phyloP scores from a whole-genome alignment of 2,113 vertebrate species.

The Phodopus roborovskii region DNA sequence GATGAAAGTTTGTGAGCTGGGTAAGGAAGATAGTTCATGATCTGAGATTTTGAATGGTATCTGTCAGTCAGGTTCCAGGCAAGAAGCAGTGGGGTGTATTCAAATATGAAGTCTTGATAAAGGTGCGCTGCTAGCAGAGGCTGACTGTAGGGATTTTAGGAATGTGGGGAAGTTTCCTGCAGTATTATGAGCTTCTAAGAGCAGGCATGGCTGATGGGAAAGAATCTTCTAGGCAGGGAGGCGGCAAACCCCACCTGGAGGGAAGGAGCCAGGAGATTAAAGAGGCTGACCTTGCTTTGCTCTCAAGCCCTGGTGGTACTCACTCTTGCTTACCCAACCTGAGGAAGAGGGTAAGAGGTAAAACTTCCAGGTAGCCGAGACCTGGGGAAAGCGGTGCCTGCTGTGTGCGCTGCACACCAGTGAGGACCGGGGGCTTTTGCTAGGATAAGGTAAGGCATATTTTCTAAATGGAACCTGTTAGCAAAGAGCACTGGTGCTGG shows the following conservation, averaged over 20 bases:
- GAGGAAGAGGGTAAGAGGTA: neutral
- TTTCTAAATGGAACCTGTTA: accelerated
- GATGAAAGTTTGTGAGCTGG: neutral
- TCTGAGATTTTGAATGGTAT: neutral
- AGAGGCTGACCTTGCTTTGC: neutral
- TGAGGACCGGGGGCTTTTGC: neutral
- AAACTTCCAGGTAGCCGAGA: neutral
- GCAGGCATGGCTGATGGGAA: neutral
- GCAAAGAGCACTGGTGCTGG: neutral
- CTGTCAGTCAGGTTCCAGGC: neutral
- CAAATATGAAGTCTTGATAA: neutral
- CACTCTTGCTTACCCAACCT: neutral
- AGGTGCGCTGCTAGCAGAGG: neutral
- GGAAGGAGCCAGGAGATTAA: neutral
- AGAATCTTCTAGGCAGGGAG: neutral
- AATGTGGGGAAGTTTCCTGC: neutral
- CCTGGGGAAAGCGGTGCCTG: neutral
- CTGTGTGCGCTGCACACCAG: too few relatives aligned
- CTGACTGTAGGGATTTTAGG: neutral
- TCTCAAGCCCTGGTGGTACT: neutral
- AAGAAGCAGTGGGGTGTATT: neutral
- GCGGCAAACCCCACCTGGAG: accelerated
- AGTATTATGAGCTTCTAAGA: neutral
- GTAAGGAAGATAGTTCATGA: neutral
- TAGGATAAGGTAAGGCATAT: neutral